These are phyloP conservation scores for Sinella curviseta DNA, from an alignment of 1,140 invertebrate species.

Conservation along the genomic window DNA sequence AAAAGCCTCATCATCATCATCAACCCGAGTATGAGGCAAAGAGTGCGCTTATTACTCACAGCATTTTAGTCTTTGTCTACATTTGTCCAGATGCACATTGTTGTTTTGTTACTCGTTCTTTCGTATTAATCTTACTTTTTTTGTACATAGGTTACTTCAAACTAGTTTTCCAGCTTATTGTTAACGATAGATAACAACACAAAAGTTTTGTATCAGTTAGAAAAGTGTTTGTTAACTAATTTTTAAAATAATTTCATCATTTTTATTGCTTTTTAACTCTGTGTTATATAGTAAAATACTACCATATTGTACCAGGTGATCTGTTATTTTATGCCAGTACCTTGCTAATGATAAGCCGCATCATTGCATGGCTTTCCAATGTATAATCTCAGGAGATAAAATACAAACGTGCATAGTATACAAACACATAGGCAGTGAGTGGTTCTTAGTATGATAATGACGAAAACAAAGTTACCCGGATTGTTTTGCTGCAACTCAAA, in stretches of 20 bases:
- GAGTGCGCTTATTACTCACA: constrained; percentile 1
- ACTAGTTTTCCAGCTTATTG: neutral
- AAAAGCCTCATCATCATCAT: neutral
- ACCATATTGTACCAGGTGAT: neutral
- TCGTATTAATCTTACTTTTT: neutral
- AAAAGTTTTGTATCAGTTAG: too few species aligned
- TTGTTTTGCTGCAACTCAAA: too few species aligned
- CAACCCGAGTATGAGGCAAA: neutral
- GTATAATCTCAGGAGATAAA: too few species aligned
- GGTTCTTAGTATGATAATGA: too few species aligned
- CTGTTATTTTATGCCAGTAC: neutral
- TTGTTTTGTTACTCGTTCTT: neutral
- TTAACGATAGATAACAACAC: too few species aligned
- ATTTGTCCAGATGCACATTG: constrained; percentile 19
- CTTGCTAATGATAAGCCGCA: too few species aligned
- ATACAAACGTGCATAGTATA: too few species aligned
- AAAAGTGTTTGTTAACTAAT: neutral
- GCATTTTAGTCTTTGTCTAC: constrained; percentile 8
- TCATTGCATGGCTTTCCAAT: too few species aligned
- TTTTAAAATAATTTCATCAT: neutral
- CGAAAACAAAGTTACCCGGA: too few species aligned
- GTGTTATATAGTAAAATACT: too few species aligned
- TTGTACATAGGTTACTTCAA: neutral
- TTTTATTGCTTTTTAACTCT: too few species aligned
- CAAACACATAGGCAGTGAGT: too few species aligned